Evolutionary conservation across 2,113 vertebrate species (phyloP).

Genomic region (Eudorcas thomsonii): DNA sequence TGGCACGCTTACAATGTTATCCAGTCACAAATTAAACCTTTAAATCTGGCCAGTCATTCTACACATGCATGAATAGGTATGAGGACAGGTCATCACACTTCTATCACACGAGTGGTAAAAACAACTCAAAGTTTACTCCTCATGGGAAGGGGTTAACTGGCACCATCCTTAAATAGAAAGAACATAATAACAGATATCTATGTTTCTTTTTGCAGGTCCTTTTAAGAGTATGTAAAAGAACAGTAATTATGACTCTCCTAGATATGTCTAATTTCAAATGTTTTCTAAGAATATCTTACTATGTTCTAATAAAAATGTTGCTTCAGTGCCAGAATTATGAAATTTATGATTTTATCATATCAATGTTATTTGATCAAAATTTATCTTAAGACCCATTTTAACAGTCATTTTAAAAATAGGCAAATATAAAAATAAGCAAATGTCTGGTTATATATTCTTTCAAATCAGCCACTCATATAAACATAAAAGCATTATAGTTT

Average conservation of each 20-base stretch:
- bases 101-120: background rate
- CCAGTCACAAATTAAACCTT: background rate
- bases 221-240: background rate
- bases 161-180: conserved; percentile 4
- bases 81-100: background rate
- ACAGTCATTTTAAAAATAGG: background rate
- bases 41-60: background rate
- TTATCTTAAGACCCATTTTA: background rate
- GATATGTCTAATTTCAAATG: background rate
- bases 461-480: conserved; percentile 35
- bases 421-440: background rate
- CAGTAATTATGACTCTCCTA: conserved; percentile 11
- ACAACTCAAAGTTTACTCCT: background rate
- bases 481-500: conserved; percentile 21
- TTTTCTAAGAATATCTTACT: background rate
- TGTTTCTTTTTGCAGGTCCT: background rate
- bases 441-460: background rate
- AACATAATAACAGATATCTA: background rate
- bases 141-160: background rate
- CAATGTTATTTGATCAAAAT: background rate
- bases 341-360: conserved; percentile 16
- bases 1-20: background rate
- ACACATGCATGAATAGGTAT: background rate
- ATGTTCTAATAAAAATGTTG: conserved; percentile 3
- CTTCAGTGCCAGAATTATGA: conserved; percentile 6